Percentiles rank a stretch among this genome's conserved stretches.
phyloP scores from a whole-genome alignment of 2,888 invertebrate species.

The Tuberolachnus salignus region DNA sequence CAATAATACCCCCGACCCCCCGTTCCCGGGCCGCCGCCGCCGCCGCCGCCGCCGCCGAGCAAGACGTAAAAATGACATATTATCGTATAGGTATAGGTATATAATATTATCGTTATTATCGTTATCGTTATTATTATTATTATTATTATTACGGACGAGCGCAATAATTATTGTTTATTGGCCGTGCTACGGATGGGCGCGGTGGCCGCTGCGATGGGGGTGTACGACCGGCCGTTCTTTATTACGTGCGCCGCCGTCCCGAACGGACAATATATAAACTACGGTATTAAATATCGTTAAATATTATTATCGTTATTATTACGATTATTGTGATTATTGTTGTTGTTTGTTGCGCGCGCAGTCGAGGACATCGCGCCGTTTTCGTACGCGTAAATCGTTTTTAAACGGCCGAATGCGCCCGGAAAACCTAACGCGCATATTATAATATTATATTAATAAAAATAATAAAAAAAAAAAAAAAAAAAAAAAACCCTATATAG shows the following conservation, averaged over 20 bases:
- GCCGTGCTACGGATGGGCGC: not conserved
- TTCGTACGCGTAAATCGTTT: constrained; percentile 36
- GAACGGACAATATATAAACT: not conserved
- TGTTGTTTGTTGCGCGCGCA: no score
- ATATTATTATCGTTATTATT: no score
- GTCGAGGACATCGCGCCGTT: not conserved
- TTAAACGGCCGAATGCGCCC: constrained; percentile 24
- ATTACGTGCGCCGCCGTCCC: constrained; percentile 2
- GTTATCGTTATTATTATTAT: constrained; percentile 18
- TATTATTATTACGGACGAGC: not conserved
- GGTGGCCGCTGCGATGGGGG: not conserved
- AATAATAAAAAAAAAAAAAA: no score
- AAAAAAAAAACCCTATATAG: no score
- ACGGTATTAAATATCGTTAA: no score
- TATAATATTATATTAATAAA: not conserved
- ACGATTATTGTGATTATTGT: no score
- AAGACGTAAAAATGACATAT: constrained; percentile 30
- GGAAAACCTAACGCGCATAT: not conserved
- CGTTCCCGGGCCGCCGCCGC: not conserved
- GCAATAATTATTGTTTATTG: not conserved
- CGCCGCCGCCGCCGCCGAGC: not conserved
- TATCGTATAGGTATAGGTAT: no score
- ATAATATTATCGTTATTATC: constrained; percentile 16
- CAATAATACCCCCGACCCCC: no score
- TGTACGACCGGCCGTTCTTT: no score